Evolutionary conservation across 2,113 vertebrate species (phyloP), one percentile per base, ranked within the genome.

Genomic region (Salvelinus alpinus): DNA sequence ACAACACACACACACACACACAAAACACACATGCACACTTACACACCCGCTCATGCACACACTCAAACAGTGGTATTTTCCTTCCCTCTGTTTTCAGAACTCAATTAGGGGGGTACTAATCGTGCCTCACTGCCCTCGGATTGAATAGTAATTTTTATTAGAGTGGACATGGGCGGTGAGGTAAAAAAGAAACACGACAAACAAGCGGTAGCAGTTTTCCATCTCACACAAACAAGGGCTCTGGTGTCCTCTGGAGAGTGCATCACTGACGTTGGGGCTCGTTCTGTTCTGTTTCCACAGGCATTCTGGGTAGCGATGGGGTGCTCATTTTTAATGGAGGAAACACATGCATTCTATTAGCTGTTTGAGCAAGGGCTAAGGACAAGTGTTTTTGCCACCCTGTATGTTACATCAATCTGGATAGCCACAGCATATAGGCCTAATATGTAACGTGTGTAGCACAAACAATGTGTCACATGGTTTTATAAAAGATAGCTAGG

Each of bases 111-210:
- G 20, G 27, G 5, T 12, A 5, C 76, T 3, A 47, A 73, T 85
- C 74, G 68, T 75, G 81, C 79, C 73, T 78, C 70, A 1, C 68
- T 75, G 67, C 60, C 71, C 82, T 70, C 59, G 24, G 75, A 75
- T 84, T 83, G 82, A 85, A 80, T 78, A 77, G 78, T 84, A 48
- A 86, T 90, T 89, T 86, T 90, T 77, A 92, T 91, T 74, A 68
- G 80, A 88, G 80, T 70, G 66, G 85, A 92, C 85, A 84, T 73
- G 89, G 88, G 84, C 87, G 81, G 74, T 80, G 75, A 86, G 87
- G 84, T 87, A 85, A 87, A 88, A 91, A 88, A 87, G 87, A 90
- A 87, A 82, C 78, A 82, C 71, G 79, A 81, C 85, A 80, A 88
- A 90, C 83, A 88, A 88, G 81, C 65, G 11, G 71, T 74, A 79